phyloP scores from a whole-genome alignment of 2,113 vertebrate genomes.

The Limanda limanda region DNA sequence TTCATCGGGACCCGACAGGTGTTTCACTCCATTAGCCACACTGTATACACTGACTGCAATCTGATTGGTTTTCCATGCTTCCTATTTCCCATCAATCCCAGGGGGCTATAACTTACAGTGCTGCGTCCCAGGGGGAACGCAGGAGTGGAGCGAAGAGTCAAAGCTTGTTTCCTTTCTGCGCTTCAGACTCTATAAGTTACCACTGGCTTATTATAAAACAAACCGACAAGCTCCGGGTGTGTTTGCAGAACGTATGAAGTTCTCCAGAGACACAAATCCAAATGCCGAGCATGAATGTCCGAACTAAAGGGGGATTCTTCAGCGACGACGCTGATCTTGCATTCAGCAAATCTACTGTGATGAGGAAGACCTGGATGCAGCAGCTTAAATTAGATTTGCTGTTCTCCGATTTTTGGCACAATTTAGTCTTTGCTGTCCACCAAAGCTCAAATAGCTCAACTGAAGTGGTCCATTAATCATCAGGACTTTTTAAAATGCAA shows the following conservation, averaged over 20 bases:
- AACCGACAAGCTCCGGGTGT: conserved; percentile 12
- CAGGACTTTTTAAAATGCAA: neutral
- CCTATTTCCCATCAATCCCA: conserved; percentile 30
- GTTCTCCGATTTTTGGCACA: neutral
- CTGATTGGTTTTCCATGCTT: conserved; percentile 52
- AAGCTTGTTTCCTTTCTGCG: conserved; percentile 41
- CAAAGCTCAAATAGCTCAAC: neutral
- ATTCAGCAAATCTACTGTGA: conserved; percentile 2
- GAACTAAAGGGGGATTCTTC: neutral
- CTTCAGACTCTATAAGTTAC: conserved; percentile 33
- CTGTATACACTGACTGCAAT: conserved; percentile 22
- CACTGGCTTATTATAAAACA: conserved; percentile 14
- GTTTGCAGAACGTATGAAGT: conserved; percentile 14
- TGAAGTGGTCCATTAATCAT: neutral
- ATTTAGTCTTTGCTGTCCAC: neutral
- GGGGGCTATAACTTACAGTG: conserved; percentile 40
- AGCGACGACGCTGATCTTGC: neutral
- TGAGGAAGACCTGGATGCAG: conserved; percentile 1
- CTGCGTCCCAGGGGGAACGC: conserved; percentile 2
- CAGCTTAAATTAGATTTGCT: neutral
- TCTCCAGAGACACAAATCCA: conserved; percentile 35
- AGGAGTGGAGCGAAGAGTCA: conserved; percentile 17
- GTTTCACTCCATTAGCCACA: conserved; percentile 41
- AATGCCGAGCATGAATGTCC: conserved; percentile 14
- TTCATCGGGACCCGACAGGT: conserved; percentile 23